phyloP scores from a whole-genome alignment of 2,797 vertebrate genomes.

The Diplodus sargus region DNA sequence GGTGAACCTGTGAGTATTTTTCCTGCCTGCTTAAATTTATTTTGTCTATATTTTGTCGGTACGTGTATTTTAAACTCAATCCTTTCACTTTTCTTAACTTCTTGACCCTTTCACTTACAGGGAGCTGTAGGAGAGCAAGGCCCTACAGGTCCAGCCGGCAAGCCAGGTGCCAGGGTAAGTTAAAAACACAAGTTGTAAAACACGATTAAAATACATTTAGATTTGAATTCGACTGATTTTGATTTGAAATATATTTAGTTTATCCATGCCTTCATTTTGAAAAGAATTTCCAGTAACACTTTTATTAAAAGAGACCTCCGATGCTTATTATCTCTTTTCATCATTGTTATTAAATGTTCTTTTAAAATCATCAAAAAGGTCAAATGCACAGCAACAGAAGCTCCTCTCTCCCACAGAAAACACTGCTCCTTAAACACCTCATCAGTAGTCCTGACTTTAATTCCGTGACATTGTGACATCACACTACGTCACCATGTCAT shows the following conservation, averaged over 20 bases:
- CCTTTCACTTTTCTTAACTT: slow-evolving; percentile 11
- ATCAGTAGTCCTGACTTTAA: no score
- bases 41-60: neutral
- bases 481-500: no score
- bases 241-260: neutral
- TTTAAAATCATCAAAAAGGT: no score
- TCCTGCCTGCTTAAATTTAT: neutral
- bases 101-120: slow-evolving; percentile 70
- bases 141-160: slow-evolving; percentile 88
- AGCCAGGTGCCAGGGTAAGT: slow-evolving; percentile 92
- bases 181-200: slow-evolving; percentile 11
- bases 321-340: no score
- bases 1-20: slow-evolving; percentile 90
- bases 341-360: no score
- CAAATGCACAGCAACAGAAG: no score
- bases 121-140: slow-evolving; percentile 90
- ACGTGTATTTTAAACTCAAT: neutral
- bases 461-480: no score
- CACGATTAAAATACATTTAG: neutral
- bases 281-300: neutral
- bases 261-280: neutral
- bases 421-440: no score
- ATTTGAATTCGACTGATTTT: neutral
- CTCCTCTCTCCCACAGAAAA: no score
- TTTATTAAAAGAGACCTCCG: no score